Evolutionary conservation across 2,888 invertebrate species (phyloP).

Genomic region (Pseudococcus longispinus): DNA sequence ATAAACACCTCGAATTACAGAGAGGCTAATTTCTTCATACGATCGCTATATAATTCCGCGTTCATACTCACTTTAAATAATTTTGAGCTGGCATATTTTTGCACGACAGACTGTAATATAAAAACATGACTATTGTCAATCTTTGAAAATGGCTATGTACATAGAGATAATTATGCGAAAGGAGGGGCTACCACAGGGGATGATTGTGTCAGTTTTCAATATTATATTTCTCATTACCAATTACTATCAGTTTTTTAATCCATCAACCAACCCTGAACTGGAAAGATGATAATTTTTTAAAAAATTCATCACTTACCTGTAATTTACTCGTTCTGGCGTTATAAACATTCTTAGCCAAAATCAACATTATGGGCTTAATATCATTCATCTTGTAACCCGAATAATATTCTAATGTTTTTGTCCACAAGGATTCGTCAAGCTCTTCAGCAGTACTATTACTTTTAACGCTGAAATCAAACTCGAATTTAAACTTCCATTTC

Average conservation of each 20-base stretch:
- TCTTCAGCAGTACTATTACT: constrained; percentile 61
- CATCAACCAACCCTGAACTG: not conserved
- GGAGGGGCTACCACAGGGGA: not conserved
- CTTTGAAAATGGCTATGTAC: not conserved
- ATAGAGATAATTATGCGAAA: not conserved
- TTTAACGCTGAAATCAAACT: constrained; percentile 26
- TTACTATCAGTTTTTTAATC: not conserved
- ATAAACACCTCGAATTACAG: not conserved
- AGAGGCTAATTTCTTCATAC: constrained; percentile 41
- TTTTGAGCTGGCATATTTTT: constrained; percentile 71
- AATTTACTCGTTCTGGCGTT: constrained; percentile 75
- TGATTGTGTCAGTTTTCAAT: not conserved
- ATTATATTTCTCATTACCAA: not conserved
- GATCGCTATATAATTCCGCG: not conserved
- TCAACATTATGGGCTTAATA: constrained; percentile 72
- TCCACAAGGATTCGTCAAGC: constrained; percentile 71
- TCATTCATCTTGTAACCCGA: constrained; percentile 75
- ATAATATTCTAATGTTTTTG: constrained; percentile 76
- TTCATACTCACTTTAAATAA: constrained; percentile 35
- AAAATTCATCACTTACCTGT: constrained; percentile 64
- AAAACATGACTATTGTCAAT: constrained; percentile 18
- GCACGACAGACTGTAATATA: constrained; percentile 67
- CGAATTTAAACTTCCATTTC: not conserved
- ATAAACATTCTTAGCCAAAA: constrained; percentile 74
- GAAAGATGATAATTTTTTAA: not conserved